Conservation (phyloP, 2,113 vertebrate species). For the Sinocyclocheilus rhinocerous region DNA sequence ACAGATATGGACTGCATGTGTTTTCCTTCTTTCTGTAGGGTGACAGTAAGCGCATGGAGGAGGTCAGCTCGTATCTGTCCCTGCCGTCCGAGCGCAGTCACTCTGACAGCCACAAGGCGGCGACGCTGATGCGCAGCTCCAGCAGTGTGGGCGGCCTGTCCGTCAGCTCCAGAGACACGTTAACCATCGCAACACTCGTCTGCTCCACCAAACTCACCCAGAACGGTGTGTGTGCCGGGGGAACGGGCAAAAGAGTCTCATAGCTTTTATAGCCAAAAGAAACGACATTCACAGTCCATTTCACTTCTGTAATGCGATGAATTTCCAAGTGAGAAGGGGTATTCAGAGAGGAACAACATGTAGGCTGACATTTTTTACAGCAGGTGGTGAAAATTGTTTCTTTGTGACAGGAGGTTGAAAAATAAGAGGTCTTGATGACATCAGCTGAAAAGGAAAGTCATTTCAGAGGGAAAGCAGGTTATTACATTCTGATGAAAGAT, state of each 20-base stretch:
- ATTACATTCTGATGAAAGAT: constrained; percentile 14
- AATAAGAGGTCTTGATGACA: background rate
- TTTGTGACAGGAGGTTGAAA: background rate
- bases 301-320: background rate
- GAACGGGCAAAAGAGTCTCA: no score
- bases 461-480: constrained; percentile 8
- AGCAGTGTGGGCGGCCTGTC: constrained; percentile 84
- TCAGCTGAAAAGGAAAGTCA: background rate
- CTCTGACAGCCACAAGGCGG: constrained; percentile 76
- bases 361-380: background rate
- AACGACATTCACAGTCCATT: background rate
- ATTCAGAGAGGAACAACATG: background rate
- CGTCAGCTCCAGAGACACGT: constrained; percentile 88
- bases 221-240: constrained; percentile 78
- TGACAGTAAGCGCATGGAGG: constrained; percentile 98
- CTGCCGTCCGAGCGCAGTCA: constrained; percentile 83
- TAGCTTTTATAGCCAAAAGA: background rate
- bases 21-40: constrained; percentile 75
- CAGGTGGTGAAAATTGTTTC: background rate
- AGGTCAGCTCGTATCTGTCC: constrained; percentile 83
- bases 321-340: background rate
- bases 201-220: constrained; percentile 99
- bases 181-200: constrained; percentile 91
- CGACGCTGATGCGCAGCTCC: constrained; percentile 78
- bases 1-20: background rate